Base-by-base conservation (phyloP, 2,113 vertebrate genomes). In the Lethenteron reissneri region DNA sequence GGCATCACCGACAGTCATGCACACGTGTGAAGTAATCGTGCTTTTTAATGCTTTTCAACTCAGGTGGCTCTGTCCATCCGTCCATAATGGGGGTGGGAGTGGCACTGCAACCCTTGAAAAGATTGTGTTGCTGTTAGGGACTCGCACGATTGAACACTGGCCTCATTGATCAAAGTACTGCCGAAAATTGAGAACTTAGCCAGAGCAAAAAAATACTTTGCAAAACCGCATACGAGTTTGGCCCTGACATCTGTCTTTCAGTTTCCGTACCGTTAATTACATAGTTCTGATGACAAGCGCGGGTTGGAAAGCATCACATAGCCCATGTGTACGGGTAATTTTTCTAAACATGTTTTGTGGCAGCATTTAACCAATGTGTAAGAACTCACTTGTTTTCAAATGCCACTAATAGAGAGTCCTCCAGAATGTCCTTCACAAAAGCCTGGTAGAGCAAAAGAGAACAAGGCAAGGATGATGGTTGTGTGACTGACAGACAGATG, bases 331-430 rank as follows among this genome's bases (percentile, higher is more conserved):
- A 15, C 19, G 62, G 62, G 14, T 15, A 1, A 7, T 8, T 15
- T 64, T 15, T 15, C 62, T 15, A 7, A 19, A 64, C 14, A 4
- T 64, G 62, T 64, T 15, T 19, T 19, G 62, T 15, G 72, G 12
- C 12, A 72, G 58, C 5, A 56, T 11, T 70, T 70, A 41, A n/a
- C n/a, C 68, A 8, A 70, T 12, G 58, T 72, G 58, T 76, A 4
- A 68, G 11, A 58, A 83, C 89, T 86, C 84, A 92, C 89, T 91
- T 92, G 84, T 92, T 92, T 82, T 89, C 88, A 80, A 91, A 92
- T 75, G 85, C 84, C 76, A 91, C 88, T 72, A 87, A 88, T 78
- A 92, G 84, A 1, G 88, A 88, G 77, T 90, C 89, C 80, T 91
- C 88, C 9, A 90, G 88, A 71, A 91, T 86, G 80, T 92, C 89